Percentiles rank a stretch among this genome's conserved stretches.
Conservation (phyloP, 2,888 invertebrate species). For the Chrysotoxum bicinctum region DNA sequence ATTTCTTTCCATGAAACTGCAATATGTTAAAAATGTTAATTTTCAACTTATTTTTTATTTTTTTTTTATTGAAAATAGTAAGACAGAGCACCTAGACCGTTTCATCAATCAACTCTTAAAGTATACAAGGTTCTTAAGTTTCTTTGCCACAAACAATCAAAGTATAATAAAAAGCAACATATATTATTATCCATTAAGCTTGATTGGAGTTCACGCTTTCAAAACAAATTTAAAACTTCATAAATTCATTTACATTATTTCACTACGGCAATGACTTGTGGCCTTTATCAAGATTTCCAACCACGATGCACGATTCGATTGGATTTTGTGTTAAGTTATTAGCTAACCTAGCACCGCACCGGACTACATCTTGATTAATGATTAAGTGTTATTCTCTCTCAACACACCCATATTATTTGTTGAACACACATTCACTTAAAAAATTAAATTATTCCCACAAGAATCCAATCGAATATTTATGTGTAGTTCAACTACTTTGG, state of each 20-base stretch:
- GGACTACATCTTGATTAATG: slow-evolving; percentile 49
- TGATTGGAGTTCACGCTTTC: slow-evolving; percentile 45
- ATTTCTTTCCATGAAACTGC: no score
- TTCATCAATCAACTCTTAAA: not conserved
- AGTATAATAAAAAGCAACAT: not conserved
- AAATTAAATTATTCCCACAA: slow-evolving; percentile 33
- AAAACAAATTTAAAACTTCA: slow-evolving; percentile 12
- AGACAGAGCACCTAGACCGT: not conserved
- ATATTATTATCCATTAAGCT: slow-evolving; percentile 23
- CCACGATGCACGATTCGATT: slow-evolving; percentile 28
- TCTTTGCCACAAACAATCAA: slow-evolving; percentile 25
- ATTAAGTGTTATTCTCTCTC: slow-evolving; percentile 20
- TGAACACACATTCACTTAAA: slow-evolving; percentile 15
- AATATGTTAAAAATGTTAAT: not conserved
- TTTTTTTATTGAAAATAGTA: no score
- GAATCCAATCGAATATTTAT: slow-evolving; percentile 6
- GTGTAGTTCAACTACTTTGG: slow-evolving; percentile 3
- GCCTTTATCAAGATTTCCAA: slow-evolving; percentile 33
- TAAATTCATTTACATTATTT: slow-evolving; percentile 7
- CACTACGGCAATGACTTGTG: not conserved
- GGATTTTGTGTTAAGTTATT: slow-evolving; percentile 29
- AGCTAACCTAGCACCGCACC: slow-evolving; percentile 21
- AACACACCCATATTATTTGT: slow-evolving; percentile 20
- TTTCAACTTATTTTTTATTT: no score
- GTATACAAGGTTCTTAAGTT: slow-evolving; percentile 2